phyloP scores from a whole-genome alignment of 2,113 vertebrate genomes.

The Platichthys stellatus region DNA sequence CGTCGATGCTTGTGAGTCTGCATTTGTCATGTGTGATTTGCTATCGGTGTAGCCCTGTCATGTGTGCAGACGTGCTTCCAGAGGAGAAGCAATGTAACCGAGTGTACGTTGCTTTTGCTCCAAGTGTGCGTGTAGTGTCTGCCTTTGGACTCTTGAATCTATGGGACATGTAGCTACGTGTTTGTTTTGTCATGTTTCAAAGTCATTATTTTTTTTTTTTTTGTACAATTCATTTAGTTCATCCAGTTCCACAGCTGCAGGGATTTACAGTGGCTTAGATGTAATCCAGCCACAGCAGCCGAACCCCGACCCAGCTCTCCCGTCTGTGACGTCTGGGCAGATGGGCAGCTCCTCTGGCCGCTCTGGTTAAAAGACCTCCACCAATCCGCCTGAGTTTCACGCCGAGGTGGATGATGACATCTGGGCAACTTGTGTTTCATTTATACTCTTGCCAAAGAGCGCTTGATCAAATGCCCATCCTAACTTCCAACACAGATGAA shows the following conservation, averaged over 20 bases:
- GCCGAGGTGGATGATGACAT: conserved; percentile 43
- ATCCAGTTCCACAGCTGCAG: conserved; percentile 54
- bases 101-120: conserved; percentile 14
- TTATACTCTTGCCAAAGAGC: conserved; percentile 24
- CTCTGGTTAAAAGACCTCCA: conserved; percentile 29
- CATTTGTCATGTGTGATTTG: conserved; percentile 32
- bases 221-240: conserved; percentile 71
- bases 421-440: conserved; percentile 20
- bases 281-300: conserved; percentile 22
- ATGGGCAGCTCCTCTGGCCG: conserved; percentile 16
- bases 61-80: conserved; percentile 48
- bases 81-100: conserved; percentile 45
- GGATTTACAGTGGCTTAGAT: conserved; percentile 25
- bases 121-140: conserved; percentile 67
- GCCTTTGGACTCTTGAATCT: conserved; percentile 51
- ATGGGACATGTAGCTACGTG: conserved; percentile 47
- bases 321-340: conserved; percentile 37
- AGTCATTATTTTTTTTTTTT: conserved; percentile 43
- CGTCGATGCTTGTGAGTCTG: conserved; percentile 45
- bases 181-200: conserved; percentile 47
- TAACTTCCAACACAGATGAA: conserved; percentile 32
- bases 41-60: conserved; percentile 40
- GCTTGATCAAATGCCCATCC: conserved; percentile 35
- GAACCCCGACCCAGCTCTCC: not conserved
- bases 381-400: conserved; percentile 33